Base-by-base conservation (phyloP, 1,140 invertebrate genomes). In the Rhopalosiphum maidis region DNA sequence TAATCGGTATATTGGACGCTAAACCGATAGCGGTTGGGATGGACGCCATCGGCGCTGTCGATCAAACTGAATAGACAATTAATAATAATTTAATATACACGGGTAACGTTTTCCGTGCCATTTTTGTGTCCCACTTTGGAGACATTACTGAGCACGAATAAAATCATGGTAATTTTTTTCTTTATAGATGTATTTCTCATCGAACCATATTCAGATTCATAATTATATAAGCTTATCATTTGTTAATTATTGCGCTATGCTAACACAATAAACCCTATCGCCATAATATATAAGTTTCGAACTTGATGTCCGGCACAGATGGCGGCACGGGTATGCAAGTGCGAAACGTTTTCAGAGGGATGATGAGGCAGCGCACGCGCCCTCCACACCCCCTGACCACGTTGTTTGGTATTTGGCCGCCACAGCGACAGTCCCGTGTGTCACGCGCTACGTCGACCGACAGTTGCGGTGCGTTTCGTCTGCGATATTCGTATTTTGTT, bases 361-460 rank as follows among this genome's bases (percentile, higher is more conserved):
- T 87, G n/a, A 54, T n/a, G n/a, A 41, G 22, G 23, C 35, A 2
- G 37, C 89, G 89, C 89, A 90, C 89, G 89, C 89, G 89, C 89
- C 54, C 54, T 23, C 37, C 89, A 55, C 21, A 41, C n/a, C 22
- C 54, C 37, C 35, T 54, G 54, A 90, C 89, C 89, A 90, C 89
- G 89, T 90, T 90, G 87, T 54, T 54, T n/a, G 37, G 89, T 30
- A 23, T 60, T 43, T 37, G 35, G 51, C 35, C 89, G 35, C 35
- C 54, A 23, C 35, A 54, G 37, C 54, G 51, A 23, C 37, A 90
- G 89, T 90, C 30, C 54, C 54, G 51, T 60, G 89, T 90, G 89
- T 90, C 89, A 90, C 89, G 89, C 89, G 89, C 35, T 55, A 55
- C 88, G 51, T 60, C 35, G 88, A 43, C 23, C 54, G 54, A 37